Evolutionary conservation across 1,140 invertebrate species (phyloP).

Genomic region (Diprion similis): DNA sequence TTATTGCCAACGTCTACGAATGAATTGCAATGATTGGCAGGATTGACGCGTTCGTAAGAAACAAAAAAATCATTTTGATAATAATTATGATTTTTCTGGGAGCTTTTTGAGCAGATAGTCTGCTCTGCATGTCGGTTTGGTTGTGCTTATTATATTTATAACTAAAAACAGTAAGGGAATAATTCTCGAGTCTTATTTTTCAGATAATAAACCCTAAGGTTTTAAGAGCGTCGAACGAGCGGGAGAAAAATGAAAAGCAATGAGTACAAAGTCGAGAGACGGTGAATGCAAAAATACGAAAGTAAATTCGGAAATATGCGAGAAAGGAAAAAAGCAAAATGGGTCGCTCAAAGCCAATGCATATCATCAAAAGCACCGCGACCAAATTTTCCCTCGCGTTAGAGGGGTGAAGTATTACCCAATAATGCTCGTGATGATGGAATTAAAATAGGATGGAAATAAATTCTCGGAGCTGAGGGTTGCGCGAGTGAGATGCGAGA

Average conservation of each 20-base stretch:
- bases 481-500: not conserved
- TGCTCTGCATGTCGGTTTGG: too few relatives aligned
- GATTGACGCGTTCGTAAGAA: too few relatives aligned
- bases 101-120: too few relatives aligned
- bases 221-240: not conserved
- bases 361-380: not conserved
- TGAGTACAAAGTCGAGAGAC: not conserved
- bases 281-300: not conserved
- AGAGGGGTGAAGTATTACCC: not conserved
- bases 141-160: too few relatives aligned
- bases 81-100: too few relatives aligned
- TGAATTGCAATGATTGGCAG: too few relatives aligned
- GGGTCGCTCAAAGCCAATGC: not conserved
- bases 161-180: too few relatives aligned
- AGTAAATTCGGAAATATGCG: not conserved
- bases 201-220: not conserved
- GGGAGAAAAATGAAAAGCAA: too few relatives aligned
- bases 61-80: too few relatives aligned
- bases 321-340: not conserved
- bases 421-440: constrained; percentile 31
- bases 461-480: not conserved
- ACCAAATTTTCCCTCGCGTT: not conserved
- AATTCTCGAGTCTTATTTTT: too few relatives aligned
- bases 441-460: constrained; percentile 39
- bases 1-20: too few relatives aligned